Base-by-base conservation (phyloP, 2,888 invertebrate genomes). In the Drosophila peninsularis region DNA sequence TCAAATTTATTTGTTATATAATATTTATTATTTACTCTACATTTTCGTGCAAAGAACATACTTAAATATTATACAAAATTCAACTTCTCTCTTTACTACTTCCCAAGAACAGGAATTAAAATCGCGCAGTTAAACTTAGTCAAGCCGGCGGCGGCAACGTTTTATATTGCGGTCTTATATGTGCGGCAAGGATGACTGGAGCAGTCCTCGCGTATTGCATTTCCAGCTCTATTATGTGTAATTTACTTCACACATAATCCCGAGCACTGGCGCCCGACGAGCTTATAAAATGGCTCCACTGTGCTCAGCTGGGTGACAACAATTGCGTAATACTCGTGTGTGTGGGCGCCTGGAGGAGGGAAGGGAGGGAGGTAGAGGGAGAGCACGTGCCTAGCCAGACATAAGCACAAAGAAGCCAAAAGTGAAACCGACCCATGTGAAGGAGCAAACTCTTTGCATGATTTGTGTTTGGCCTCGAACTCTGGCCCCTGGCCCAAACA, bases 271-370 rank as follows among this genome's bases (percentile, higher is more conserved):
- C 47, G 47, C 19, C 47, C 47, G 47, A 19, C 50, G 57, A 53
- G 17, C 50, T 24, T 57, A 68, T 71, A 49, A 81, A 78, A 71
- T 56, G 27, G 61, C 44, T 60, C 70, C 71, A 71, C 69, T 64
- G 71, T 71, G 55, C 63, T 39, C 42, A 42, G 24, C 63, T 49
- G 57, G 66, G 58, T 66, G 39, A 47, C 71, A 74, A 70, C 80
- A 82, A 87, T 87, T 84, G 82, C 76, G 75, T 84, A 77, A 80
- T 65, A 47, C 58, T 66, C 47, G 19, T 24, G 9, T 21, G 32
- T 19, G 32, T 13, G 32, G 32, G n/a, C 11, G 27, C 9, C 39
- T 39, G 10, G 39, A 17, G 14, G n/a, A 45, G n/a, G n/a, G 34
- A 3, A n/a, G 19, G 50, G 14, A 24, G 30, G 5, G 13, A 17